These are phyloP conservation scores for Pocota personata DNA, from an alignment of 2,888 invertebrate species.

Conservation along the genomic window DNA sequence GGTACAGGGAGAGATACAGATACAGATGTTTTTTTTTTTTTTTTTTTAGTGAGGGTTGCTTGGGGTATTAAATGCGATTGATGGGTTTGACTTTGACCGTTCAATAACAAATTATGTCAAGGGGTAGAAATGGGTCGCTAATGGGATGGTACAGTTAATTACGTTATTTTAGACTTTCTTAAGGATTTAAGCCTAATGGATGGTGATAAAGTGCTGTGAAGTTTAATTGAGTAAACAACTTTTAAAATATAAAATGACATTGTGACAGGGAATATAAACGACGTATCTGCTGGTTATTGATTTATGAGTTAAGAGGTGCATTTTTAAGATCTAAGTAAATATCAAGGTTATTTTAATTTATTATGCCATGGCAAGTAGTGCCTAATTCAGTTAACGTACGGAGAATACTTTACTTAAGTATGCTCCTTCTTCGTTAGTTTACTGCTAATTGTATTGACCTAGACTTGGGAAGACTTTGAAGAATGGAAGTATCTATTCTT, in stretches of 20 bases:
- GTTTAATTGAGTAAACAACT: not conserved
- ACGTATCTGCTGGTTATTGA: not conserved
- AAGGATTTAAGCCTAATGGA: not conserved
- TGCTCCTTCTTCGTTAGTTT: not conserved
- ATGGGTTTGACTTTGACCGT: slow-evolving; percentile 12
- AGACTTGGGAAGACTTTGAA: too few species aligned
- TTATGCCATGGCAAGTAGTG: not conserved
- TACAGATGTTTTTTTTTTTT: not conserved
- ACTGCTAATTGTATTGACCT: too few species aligned
- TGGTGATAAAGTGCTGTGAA: not conserved
- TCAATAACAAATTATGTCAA: slow-evolving; percentile 15
- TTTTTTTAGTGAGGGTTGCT: not conserved
- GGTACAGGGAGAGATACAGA: not conserved
- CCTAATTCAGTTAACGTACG: not conserved
- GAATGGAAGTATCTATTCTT: too few species aligned
- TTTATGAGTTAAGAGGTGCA: not conserved
- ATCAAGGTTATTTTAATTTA: not conserved
- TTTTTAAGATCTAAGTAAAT: not conserved
- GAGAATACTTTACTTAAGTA: not conserved
- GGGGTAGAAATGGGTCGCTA: not conserved
- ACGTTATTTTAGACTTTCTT: not conserved
- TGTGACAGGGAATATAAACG: not conserved
- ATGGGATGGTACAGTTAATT: slow-evolving; percentile 5
- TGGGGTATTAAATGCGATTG: not conserved
- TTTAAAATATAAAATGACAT: not conserved